phyloP scores from a whole-genome alignment of 2,888 invertebrate species.

The Dasypolia templi region DNA sequence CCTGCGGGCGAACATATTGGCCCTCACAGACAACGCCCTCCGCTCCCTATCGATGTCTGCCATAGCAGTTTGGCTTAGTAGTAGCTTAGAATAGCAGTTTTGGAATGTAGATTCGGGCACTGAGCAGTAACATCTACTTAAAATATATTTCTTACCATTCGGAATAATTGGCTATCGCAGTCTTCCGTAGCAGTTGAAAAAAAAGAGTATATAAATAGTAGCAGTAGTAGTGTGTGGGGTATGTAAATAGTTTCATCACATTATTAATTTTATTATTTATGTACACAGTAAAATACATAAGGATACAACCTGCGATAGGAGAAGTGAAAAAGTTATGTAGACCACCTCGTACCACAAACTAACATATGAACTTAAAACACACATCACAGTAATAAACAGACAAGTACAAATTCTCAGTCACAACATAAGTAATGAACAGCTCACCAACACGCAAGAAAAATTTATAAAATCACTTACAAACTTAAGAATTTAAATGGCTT shows the following conservation, averaged over 20 bases:
- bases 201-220: too few species aligned
- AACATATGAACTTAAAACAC: not conserved
- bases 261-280: too few species aligned
- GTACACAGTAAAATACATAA: too few species aligned
- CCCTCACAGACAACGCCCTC: too few species aligned
- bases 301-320: too few species aligned
- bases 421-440: constrained; percentile 44
- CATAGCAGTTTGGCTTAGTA: too few species aligned
- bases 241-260: not conserved
- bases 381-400: constrained; percentile 17
- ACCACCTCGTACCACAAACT: too few species aligned
- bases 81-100: not conserved
- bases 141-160: not conserved
- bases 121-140: not conserved
- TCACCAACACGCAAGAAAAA: constrained; percentile 52
- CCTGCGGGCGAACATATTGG: too few species aligned
- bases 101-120: not conserved
- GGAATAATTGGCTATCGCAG: not conserved
- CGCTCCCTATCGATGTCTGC: too few species aligned
- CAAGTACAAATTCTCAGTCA: constrained; percentile 28
- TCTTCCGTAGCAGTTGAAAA: not conserved
- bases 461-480: constrained; percentile 55
- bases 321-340: too few species aligned
- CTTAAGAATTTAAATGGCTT: constrained; percentile 54
- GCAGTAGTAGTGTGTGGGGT: too few species aligned